Base-by-base conservation (phyloP, 2,113 vertebrate genomes). In the Edolisoma coerulescens region DNA sequence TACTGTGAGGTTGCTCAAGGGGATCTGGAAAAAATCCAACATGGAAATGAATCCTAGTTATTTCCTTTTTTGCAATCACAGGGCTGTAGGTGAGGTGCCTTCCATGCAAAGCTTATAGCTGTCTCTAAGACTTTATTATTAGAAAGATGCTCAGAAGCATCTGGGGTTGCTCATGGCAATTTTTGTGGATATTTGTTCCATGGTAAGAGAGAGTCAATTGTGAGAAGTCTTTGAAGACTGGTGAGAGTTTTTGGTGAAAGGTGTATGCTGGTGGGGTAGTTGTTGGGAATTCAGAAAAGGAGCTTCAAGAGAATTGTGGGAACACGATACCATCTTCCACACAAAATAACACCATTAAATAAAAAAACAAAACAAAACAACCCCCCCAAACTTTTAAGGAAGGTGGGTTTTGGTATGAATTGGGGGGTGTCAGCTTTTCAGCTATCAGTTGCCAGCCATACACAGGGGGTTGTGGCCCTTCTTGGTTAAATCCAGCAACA, bases 1-100 rank as follows among this genome's bases (percentile, higher is more conserved):
- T 88, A 45, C 45, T 0, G 0, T 0, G 0, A 79, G 44, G 26
- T 76, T 88, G 41, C 54, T 84, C 50, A 59, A 61, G 35, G 37
- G 19, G 5, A 33, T 91, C 83, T 88, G 79, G 54, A 92, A 93
- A 90, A 90, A 80, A n/a, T 83, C 50, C 92, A 75, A 8, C 6
- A 22, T 54, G 70, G 35, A 93, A 90, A 67, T 52, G 11, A 61
- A 26, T 83, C 68, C 35, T 84, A 60, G 16, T 90, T 86, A 30
- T 28, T 91, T 83, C 33, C 80, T 37, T 39, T 64, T 45, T 57
- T 79, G 50, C 23, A 49, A 0, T 68, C 49, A 30, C 28, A 54
- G 0, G 32, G 28, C 30, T 82, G 50, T 53, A 57, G 45, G 11
- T 79, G 53, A 79, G 53, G 10, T 76, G 23, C 41, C 32, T 89